A percentile compares a stretch with the other conserved stretches of the same genome.
Evolutionary conservation across 2,113 vertebrate genomes (phyloP).

Genomic region (Chiloscyllium plagiosum): DNA sequence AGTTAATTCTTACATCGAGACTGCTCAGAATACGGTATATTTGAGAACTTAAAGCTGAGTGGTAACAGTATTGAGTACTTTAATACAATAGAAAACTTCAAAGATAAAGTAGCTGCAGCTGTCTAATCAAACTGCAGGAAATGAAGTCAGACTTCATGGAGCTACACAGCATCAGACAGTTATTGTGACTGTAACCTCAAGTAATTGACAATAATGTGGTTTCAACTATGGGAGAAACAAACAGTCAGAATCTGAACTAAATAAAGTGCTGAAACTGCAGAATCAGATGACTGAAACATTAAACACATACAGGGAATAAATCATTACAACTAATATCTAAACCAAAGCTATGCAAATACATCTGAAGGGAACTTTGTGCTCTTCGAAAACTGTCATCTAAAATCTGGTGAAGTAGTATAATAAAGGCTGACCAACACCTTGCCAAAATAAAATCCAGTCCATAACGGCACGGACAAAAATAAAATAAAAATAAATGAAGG

Average conservation of each 20-base stretch:
- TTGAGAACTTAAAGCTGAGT: background rate
- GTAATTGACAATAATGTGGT: background rate
- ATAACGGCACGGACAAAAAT: background rate
- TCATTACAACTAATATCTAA: background rate
- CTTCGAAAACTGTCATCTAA: background rate
- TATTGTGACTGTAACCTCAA: background rate
- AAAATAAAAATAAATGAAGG: background rate
- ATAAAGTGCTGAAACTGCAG: background rate
- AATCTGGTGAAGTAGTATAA: background rate
- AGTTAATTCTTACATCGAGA: background rate
- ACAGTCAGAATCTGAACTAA: background rate
- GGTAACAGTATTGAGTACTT: background rate
- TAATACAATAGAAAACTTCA: background rate
- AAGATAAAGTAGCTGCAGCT: background rate
- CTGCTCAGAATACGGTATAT: background rate
- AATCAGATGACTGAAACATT: background rate
- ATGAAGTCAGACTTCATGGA: background rate
- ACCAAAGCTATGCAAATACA: background rate
- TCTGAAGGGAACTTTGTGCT: background rate
- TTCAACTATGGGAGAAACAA: background rate
- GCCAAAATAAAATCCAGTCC: slow-evolving; percentile 7
- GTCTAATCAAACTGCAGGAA: background rate
- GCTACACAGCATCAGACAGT: background rate
- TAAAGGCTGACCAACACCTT: background rate
- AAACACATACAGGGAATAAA: background rate